Evolutionary conservation across 2,797 vertebrate genomes (phyloP), one percentile per base, ranked within the genome.

Genomic region (Vespertilio murinus): DNA sequence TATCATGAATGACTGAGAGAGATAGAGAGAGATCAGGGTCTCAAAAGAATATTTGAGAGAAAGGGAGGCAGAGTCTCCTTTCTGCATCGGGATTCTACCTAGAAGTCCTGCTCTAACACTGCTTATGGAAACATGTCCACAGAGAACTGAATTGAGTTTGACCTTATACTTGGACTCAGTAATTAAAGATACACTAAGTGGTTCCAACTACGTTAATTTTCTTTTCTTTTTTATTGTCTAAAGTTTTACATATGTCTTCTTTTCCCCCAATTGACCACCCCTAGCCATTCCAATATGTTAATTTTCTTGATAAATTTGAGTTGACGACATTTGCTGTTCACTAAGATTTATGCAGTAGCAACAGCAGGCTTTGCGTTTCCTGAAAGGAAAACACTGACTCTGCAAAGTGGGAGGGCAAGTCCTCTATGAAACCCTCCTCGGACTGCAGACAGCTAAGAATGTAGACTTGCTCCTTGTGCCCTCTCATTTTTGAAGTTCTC

Each of bases 401-500:
- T 80, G 45, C 23, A 52, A 78, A 92, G 11, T 73, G 35, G 25
- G 88, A 6, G 83, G 45, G 81, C 20, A 5, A 6, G 90, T 84
- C 7, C 12, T 90, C 17, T 64, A 11, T 35, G 5, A 86, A 35
- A 61, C 20, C 45, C 49, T 85, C 38, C 49, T 84, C 1, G 0
- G 65, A 92, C 47, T 80, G 33, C 70, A 88, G 42, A 91, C 42
- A 64, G 35, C 67, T 91, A 71, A 90, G n/a, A 95, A 90, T 49
- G 38, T 49, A 94, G 78, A 83, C 45, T 83, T 82, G 28, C 18
- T 95, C 95, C 73, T 88, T 49, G 47, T 80, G n/a, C 70, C 23
- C 22, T 86, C 73, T 95, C 90, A 93, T 73, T 93, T 94, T 93
- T 86, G 45, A 94, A 87, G 73, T 90, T 95, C 95, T 90, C 52